A percentile compares a stretch with the other conserved stretches of the same genome.
Conservation (phyloP, 2,888 invertebrate species). For the Gisinianus flammeolus region DNA sequence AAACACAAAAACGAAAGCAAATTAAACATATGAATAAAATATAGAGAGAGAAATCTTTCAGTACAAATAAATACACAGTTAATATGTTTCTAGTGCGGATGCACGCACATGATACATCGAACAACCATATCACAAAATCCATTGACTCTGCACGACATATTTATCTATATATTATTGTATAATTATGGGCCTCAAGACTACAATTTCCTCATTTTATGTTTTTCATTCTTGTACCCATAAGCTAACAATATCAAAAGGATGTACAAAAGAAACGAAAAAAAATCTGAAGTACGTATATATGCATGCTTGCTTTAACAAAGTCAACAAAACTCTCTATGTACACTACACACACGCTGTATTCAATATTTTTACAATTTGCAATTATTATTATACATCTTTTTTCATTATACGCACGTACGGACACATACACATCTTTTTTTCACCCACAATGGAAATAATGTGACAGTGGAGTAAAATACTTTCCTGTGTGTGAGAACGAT, state of each 20-base stretch:
- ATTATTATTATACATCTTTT: too few relatives aligned
- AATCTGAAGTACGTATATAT: neutral
- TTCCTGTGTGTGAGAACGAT: neutral
- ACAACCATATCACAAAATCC: neutral
- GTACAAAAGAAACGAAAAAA: neutral
- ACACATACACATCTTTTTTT: too few relatives aligned
- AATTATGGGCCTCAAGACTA: neutral
- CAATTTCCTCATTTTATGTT: neutral
- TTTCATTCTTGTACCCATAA: neutral
- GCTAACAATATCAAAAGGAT: neutral
- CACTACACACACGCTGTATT: neutral
- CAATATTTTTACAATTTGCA: neutral
- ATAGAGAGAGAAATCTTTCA: too few relatives aligned
- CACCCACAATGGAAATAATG: neutral
- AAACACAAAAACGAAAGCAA: constrained; percentile 5
- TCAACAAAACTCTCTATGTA: neutral
- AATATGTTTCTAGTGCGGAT: neutral
- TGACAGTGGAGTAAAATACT: neutral
- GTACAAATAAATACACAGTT: neutral
- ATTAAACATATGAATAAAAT: neutral
- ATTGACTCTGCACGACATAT: neutral
- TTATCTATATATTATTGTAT: neutral
- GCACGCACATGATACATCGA: neutral
- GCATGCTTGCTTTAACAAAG: neutral
- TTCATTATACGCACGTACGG: too few relatives aligned